Percentiles rank a stretch among this genome's conserved stretches.
phyloP scores from a whole-genome alignment of 2,888 invertebrate genomes.

The Acanthosepion esculentum region DNA sequence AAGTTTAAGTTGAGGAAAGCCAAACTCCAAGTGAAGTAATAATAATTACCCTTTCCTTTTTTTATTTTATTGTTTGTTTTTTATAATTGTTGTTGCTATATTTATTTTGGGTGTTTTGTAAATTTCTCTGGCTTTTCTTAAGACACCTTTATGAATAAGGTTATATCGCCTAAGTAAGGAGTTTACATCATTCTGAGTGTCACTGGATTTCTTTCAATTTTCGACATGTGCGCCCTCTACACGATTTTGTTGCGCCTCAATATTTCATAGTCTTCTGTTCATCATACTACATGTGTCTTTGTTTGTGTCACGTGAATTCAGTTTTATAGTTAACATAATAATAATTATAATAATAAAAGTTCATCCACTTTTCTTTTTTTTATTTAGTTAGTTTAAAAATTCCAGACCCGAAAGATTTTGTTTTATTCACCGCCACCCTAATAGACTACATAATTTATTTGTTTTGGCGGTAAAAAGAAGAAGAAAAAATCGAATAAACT shows the following conservation, averaged over 20 bases:
- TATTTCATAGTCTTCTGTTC: background rate
- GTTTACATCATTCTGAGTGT: background rate
- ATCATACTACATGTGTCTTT: slow-evolving; percentile 58
- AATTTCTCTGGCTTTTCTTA: background rate
- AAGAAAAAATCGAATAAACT: background rate
- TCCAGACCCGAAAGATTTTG: background rate
- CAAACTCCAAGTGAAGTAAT: background rate
- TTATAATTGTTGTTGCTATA: background rate
- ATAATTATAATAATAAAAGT: background rate
- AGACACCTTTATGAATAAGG: background rate
- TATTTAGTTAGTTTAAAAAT: background rate
- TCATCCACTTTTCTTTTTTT: background rate
- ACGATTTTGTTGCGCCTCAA: background rate
- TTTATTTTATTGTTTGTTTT: background rate
- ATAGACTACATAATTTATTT: background rate
- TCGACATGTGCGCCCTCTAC: background rate
- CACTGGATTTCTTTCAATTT: background rate
- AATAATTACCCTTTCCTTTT: no score
- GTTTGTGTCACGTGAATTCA: slow-evolving; percentile 57
- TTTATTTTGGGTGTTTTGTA: background rate
- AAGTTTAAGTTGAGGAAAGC: background rate
- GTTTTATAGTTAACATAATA: background rate
- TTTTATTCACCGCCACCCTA: background rate
- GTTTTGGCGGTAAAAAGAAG: background rate
- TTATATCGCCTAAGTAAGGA: background rate